Base-by-base conservation (phyloP, 2,797 vertebrate genomes). In the Microcaecilia unicolor region DNA sequence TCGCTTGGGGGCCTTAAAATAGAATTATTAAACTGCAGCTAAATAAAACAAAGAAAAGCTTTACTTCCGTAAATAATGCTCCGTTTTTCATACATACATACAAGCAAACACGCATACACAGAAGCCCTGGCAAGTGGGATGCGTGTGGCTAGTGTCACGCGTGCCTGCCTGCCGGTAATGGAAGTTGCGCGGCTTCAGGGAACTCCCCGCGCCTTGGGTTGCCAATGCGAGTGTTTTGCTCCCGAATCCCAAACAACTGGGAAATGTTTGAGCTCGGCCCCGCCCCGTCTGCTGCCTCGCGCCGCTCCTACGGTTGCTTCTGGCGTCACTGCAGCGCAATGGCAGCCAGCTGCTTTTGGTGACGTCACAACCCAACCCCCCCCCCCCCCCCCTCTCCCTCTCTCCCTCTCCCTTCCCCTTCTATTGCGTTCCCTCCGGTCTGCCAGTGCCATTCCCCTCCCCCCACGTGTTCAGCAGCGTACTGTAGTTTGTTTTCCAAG, bases 211-310 rank as follows among this genome's bases (percentile, higher is more conserved):
- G 24, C 23, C 23, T 7, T 13, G 19, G 7, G 14, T 17, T 11
- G 29, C 22, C 18, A 18, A 31, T 13, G 41, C 13, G 6, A 36
- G 37, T 68, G 58, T 69, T 55, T 64, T 65, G 70, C 62, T 55
- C 68, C 25, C 61, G 85, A 84, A 85, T 55, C 68, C 25, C 61
- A 85, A 84, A 85, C 80, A 86, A 39, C 37, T 64, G 63, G n/a
- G n/a, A n/a, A n/a, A n/a, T n/a, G n/a, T n/a, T n/a, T 22, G 23
- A 34, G 32, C 25, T 28, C 27, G 10, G 18, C 6, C 6, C 4
- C 12, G 17, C 18, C 5, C 42, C 12, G 32, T 28, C 37, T 35
- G 25, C 51, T 18, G 40, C 48, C 55, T 25, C 13, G 19, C 37
- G 22, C 28, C 29, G 15, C 31, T 38, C 31, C 36, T 22, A 16